Evolutionary conservation across 1,140 invertebrate genomes (phyloP).

Genomic region (Asobara japonica): DNA sequence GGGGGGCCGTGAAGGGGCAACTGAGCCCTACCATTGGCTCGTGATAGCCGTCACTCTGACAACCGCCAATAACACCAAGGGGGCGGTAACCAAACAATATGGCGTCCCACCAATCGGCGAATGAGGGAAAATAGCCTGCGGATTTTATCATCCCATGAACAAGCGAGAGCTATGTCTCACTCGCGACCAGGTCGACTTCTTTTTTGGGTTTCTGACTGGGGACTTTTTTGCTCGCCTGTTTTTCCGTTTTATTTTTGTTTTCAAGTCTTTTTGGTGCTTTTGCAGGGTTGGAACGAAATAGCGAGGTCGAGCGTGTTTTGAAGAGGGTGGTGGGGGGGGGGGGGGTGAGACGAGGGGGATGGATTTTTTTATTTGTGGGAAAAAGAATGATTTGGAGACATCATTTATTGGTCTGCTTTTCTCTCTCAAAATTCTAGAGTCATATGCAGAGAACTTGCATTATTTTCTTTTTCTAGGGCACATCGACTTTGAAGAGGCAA

Average conservation of each 20-base stretch:
- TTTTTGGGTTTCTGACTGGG: constrained; percentile 19
- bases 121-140: constrained; percentile 65
- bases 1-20: too few species aligned
- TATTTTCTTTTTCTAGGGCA: too few species aligned
- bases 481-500: too few species aligned
- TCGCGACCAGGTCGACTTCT: constrained; percentile 6
- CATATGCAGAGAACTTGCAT: too few species aligned
- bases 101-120: constrained; percentile 63
- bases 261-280: constrained; percentile 30
- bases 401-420: constrained; percentile 10
- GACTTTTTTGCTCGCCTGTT: not conserved
- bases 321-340: too few species aligned
- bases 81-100: constrained; percentile 47
- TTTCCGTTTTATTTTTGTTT: constrained; percentile 13
- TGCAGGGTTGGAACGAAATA: too few species aligned
- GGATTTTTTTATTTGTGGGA: too few species aligned
- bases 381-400: too few species aligned
- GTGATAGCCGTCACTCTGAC: constrained; percentile 51
- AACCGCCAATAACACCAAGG: constrained; percentile 58
- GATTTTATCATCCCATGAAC: constrained; percentile 59
- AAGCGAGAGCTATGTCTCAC: not conserved
- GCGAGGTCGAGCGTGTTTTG: too few species aligned
- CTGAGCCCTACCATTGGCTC: too few species aligned
- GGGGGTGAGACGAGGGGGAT: too few species aligned
- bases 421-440: too few species aligned